These are phyloP conservation scores for Neosilurus hyrtlii DNA, from an alignment of 2,797 vertebrate genomes.

Conservation along the genomic window DNA sequence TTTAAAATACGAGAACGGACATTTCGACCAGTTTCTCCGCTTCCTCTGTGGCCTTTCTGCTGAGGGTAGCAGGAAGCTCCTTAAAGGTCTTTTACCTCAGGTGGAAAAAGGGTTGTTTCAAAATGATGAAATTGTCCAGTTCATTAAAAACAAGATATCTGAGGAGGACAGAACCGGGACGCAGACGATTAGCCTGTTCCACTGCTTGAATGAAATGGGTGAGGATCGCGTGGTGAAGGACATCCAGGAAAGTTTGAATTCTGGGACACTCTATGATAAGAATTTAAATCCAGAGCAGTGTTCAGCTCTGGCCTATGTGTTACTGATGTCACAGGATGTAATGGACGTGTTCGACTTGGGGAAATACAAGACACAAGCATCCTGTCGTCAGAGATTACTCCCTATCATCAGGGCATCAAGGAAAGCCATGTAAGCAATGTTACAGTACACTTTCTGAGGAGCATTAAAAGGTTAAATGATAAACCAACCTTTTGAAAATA, in stretches of 20 bases:
- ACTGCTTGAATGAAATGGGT: slow-evolving; percentile 40
- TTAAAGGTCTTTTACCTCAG: slow-evolving; percentile 17
- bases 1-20: slow-evolving; percentile 23
- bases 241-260: slow-evolving; percentile 21
- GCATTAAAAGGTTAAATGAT: neutral
- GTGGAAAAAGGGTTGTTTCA: neutral
- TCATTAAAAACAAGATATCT: slow-evolving; percentile 33
- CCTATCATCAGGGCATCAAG: slow-evolving; percentile 37
- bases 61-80: slow-evolving; percentile 22
- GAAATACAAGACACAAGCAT: slow-evolving; percentile 25
- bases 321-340: slow-evolving; percentile 26
- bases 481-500: neutral
- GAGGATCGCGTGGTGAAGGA: slow-evolving; percentile 39
- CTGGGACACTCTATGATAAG: slow-evolving; percentile 19
- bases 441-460: too few species aligned
- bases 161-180: slow-evolving; percentile 21
- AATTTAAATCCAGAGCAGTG: slow-evolving; percentile 40
- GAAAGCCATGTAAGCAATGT: slow-evolving; percentile 36
- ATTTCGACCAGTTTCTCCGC: slow-evolving; percentile 44
- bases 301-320: slow-evolving; percentile 41
- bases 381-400: slow-evolving; percentile 30
- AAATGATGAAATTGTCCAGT: neutral
- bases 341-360: slow-evolving; percentile 38
- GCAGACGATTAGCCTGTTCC: slow-evolving; percentile 40
- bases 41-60: slow-evolving; percentile 47